These are phyloP conservation scores for Macrotus californicus DNA, from an alignment of 2,113 vertebrate genomes.

Conservation along the genomic window DNA sequence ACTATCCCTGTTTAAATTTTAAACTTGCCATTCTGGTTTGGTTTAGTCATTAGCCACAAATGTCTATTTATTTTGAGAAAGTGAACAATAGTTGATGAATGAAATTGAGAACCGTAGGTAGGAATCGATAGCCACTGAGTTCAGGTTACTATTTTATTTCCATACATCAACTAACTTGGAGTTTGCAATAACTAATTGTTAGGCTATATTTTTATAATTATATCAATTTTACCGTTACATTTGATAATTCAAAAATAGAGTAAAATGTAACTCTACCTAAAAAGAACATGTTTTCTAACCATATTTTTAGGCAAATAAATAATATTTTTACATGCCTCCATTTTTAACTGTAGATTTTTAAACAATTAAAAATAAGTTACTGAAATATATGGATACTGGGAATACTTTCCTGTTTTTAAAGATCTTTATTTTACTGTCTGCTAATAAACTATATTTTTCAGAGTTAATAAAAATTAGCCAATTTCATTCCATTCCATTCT, in stretches of 20 bases:
- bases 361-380: neutral
- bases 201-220: neutral
- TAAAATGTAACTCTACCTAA: neutral
- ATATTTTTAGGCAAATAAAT: neutral
- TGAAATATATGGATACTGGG: neutral
- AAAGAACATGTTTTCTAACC: slow-evolving; percentile 3
- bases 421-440: neutral
- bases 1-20: neutral
- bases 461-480: neutral
- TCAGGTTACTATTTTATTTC: neutral
- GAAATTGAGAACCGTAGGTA: neutral
- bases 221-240: neutral
- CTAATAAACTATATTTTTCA: neutral
- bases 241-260: neutral
- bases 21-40: neutral
- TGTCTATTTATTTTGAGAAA: neutral
- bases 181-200: neutral
- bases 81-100: neutral
- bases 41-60: neutral
- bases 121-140: neutral
- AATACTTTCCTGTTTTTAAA: neutral
- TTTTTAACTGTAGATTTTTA: slow-evolving; percentile 11
- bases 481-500: neutral
- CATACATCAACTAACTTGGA: neutral
- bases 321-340: neutral